These are phyloP conservation scores for Drepanosiphum platanoidis DNA, from an alignment of 2,888 invertebrate genomes.

Conservation along the genomic window DNA sequence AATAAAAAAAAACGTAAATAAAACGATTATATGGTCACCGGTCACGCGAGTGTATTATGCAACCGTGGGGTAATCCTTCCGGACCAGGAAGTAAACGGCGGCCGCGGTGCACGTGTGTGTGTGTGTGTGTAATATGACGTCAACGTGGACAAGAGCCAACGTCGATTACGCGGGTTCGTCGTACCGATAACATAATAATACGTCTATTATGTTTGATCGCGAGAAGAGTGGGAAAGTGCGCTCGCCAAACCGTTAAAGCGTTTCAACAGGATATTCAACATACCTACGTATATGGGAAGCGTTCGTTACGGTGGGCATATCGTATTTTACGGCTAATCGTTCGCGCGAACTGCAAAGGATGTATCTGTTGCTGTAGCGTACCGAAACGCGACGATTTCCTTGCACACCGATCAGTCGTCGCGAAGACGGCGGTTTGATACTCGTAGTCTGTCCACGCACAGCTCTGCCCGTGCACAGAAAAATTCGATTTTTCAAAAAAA, in stretches of 20 bases:
- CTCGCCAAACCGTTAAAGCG: too few relatives aligned
- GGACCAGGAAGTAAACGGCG: slow-evolving; percentile 37
- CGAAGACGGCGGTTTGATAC: too few relatives aligned
- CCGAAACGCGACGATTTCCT: too few relatives aligned
- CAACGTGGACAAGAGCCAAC: neutral
- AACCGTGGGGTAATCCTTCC: slow-evolving; percentile 46
- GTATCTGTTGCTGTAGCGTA: too few relatives aligned
- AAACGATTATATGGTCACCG: slow-evolving; percentile 11
- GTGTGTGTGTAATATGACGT: neutral
- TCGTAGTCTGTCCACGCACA: too few relatives aligned
- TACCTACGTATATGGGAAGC: neutral
- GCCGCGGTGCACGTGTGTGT: neutral
- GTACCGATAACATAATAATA: neutral
- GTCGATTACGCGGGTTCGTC: neutral
- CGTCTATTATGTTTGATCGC: neutral
- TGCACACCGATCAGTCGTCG: too few relatives aligned
- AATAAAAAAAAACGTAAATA: neutral
- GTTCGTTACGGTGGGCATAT: too few relatives aligned
- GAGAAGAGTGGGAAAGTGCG: neutral
- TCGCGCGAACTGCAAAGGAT: too few relatives aligned
- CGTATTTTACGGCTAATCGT: too few relatives aligned
- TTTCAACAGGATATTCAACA: too few relatives aligned
- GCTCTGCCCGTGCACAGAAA: too few relatives aligned
- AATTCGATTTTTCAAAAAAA: too few relatives aligned
- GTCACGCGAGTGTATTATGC: slow-evolving; percentile 13